Conservation (phyloP, 2,797 vertebrate genomes). For the Coluber constrictor region DNA sequence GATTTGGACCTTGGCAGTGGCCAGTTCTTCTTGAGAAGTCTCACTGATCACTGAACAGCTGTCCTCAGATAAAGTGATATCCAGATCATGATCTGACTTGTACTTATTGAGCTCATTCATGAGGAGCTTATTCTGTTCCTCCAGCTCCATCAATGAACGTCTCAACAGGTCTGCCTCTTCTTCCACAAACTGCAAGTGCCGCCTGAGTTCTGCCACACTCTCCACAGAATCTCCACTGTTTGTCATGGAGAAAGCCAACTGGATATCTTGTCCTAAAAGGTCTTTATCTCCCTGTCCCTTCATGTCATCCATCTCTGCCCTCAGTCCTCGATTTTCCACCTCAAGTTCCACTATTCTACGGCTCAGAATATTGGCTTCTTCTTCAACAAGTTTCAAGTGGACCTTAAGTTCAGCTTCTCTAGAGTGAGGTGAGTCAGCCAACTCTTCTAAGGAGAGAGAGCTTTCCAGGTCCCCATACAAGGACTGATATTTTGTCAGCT, state of each 20-base stretch:
- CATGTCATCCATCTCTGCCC: slow-evolving; percentile 94
- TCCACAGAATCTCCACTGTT: slow-evolving; percentile 79
- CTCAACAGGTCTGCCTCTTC: slow-evolving; percentile 95
- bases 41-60: slow-evolving; percentile 84
- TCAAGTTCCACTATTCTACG: slow-evolving; percentile 95
- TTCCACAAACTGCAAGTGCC: slow-evolving; percentile 97
- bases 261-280: slow-evolving; percentile 67
- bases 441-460: slow-evolving; percentile 87
- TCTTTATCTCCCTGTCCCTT: slow-evolving; percentile 81
- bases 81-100: slow-evolving; percentile 86
- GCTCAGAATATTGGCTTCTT: slow-evolving; percentile 96
- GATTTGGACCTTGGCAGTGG: slow-evolving; percentile 87
- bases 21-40: slow-evolving; percentile 88
- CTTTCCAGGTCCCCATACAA: slow-evolving; percentile 90
- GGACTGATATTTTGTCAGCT: slow-evolving; percentile 89
- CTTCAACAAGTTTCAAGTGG: slow-evolving; percentile 95
- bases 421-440: slow-evolving; percentile 90
- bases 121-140: slow-evolving; percentile 97
- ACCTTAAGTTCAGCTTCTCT: slow-evolving; percentile 91
- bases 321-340: slow-evolving; percentile 94
- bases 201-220: slow-evolving; percentile 86
- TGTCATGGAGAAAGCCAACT: slow-evolving; percentile 63
- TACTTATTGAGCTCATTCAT: slow-evolving; percentile 92
- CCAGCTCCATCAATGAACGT: slow-evolving; percentile 91
- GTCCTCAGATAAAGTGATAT: slow-evolving; percentile 79